Base-by-base conservation (phyloP, 2,888 invertebrate species). In the Piscicola geometra region DNA sequence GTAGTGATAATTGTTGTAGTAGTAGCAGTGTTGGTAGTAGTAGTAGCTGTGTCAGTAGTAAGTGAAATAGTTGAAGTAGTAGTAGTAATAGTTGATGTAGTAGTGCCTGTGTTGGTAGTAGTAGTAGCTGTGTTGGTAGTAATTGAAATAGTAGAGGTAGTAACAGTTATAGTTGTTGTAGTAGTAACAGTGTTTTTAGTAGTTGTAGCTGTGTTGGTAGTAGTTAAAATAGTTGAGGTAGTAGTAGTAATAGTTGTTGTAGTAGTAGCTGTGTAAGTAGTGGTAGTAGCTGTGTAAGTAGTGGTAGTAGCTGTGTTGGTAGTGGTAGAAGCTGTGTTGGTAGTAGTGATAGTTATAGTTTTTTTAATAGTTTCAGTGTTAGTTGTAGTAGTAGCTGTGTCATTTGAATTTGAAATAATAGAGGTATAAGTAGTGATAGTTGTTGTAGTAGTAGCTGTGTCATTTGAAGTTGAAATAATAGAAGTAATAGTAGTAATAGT, bases 401-500 rank as follows among this genome's bases (percentile, higher is more conserved):
- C 21, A 12, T 64, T 3, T 64, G 64, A 12, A 28, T 5, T 64
- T 64, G n/a, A 12, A 21, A n/a, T 21, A 3, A 28, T 21, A 9
- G n/a, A 3, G n/a, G 64, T 64, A n/a, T n/a, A n/a, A 12, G n/a
- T 30, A 21, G 64, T 9, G 5, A n/a, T 64, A 28, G 3, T 64
- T 64, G 5, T 3, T 28, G 64, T 64, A 9, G 30, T 64, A 12
- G n/a, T 64, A 9, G 64, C 30, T 64, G 64, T 64, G 21, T n/a
- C 30, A 3, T 41, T 41, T 41, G 15, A 5, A 41, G 41, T 41
- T 41, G 41, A 41, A 41, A 41, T 41, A 41, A 15, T 41, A 64
- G 64, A 12, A 64, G 64, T 64, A 64, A n/a, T 64, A 64, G 64
- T 64, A 64, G 30, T 64, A 64, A n/a, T 64, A 64, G 30, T 64